Evolutionary conservation across 2,113 vertebrate genomes (phyloP).

Genomic region (Seriola rivoliana): DNA sequence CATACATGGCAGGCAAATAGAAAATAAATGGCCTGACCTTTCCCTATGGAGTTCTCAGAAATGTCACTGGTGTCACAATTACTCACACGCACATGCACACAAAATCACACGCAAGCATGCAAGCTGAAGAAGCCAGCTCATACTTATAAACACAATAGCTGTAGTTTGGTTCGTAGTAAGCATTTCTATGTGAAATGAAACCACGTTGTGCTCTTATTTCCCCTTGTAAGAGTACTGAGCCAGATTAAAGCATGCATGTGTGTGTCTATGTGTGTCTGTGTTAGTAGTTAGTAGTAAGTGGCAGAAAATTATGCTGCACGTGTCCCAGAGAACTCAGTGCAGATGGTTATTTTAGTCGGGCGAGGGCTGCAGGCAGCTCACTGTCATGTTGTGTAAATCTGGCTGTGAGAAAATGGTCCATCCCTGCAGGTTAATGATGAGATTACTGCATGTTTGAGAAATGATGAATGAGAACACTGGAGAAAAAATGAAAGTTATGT

Average conservation of each 20-base stretch:
- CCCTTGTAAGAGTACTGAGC: constrained; percentile 44
- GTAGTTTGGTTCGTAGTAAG: background rate
- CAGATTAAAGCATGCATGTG: constrained; percentile 51
- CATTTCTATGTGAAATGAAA: constrained; percentile 6
- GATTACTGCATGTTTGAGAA: constrained; percentile 46
- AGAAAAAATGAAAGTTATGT: constrained; percentile 37
- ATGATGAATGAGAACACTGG: constrained; percentile 44
- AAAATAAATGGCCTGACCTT: constrained; percentile 48
- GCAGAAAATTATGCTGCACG: constrained; percentile 44
- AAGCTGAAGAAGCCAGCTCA: constrained; percentile 1
- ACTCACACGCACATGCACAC: constrained; percentile 10
- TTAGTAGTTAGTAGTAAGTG: constrained; percentile 45
- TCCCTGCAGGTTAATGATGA: constrained; percentile 48
- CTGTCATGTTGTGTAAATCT: constrained; percentile 64
- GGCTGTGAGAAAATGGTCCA: constrained; percentile 26
- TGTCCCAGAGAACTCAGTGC: constrained; percentile 51
- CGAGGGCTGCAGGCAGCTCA: constrained; percentile 52
- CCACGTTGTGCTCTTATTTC: background rate
- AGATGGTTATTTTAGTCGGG: constrained; percentile 68
- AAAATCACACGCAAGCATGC: constrained; percentile 5
- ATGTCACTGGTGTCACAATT: constrained; percentile 55
- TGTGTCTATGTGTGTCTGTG: constrained; percentile 45
- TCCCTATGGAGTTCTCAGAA: constrained; percentile 48
- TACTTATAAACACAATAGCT: background rate
- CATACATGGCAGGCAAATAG: constrained; percentile 22